Conservation (phyloP, 2,797 vertebrate species). For the Muscicapa striata region DNA sequence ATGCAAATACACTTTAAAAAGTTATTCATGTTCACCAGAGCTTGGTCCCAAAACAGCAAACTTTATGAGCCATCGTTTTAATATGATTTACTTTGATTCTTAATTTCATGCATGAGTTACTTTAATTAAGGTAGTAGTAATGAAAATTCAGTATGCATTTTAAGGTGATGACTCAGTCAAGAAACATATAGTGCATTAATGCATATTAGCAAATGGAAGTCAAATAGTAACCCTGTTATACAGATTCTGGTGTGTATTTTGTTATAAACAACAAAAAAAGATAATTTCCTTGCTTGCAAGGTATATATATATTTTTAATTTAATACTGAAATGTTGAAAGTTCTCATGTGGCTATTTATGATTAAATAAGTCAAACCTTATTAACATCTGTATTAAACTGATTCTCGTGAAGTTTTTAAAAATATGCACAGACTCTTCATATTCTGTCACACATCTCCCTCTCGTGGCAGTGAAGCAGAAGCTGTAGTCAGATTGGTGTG, state of each 20-base stretch:
- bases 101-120: neutral
- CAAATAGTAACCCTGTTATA: neutral
- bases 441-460: neutral
- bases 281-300: neutral
- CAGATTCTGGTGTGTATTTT: neutral
- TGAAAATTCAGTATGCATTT: neutral
- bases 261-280: neutral
- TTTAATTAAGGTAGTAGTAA: neutral
- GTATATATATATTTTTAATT: neutral
- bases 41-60: neutral
- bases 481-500: neutral
- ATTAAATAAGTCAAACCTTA: neutral
- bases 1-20: neutral
- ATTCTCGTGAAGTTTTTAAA: neutral
- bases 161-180: neutral
- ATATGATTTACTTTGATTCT: neutral
- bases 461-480: conserved; percentile 17
- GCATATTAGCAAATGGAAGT: neutral
- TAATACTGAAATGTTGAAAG: neutral
- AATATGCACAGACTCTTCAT: neutral
- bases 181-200: neutral
- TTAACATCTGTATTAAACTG: neutral
- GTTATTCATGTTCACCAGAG: neutral
- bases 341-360: neutral
- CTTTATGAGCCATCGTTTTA: neutral